These are phyloP conservation scores for Cyphomyrmex costatus DNA, from an alignment of 1,140 invertebrate genomes.

Conservation along the genomic window DNA sequence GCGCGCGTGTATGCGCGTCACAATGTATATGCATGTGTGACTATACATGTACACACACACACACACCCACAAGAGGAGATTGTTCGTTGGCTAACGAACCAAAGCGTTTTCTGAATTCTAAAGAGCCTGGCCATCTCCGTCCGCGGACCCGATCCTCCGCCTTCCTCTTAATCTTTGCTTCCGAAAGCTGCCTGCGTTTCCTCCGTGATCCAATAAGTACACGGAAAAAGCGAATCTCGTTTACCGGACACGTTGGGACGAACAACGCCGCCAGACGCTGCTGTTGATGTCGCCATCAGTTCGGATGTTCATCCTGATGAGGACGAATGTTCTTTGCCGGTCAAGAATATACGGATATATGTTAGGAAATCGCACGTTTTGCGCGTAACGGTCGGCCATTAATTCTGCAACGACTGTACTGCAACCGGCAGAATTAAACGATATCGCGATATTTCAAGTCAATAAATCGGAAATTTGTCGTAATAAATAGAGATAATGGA, in stretches of 20 bases:
- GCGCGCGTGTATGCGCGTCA: slow-evolving; percentile 34
- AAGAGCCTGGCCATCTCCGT: slow-evolving; percentile 70
- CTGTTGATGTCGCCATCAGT: slow-evolving; percentile 43
- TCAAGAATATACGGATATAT: slow-evolving; percentile 29
- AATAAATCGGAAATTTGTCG: neutral
- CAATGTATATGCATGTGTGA: neutral
- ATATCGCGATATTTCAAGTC: neutral
- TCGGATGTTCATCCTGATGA: slow-evolving; percentile 33
- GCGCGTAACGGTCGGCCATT: neutral
- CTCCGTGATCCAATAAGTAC: slow-evolving; percentile 69
- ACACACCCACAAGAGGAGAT: slow-evolving; percentile 29
- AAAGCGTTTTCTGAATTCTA: slow-evolving; percentile 78
- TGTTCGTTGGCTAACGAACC: slow-evolving; percentile 78
- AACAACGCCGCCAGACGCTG: slow-evolving; percentile 12
- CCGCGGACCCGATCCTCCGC: slow-evolving; percentile 42
- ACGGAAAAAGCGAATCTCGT: slow-evolving; percentile 65
- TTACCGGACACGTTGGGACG: slow-evolving; percentile 74
- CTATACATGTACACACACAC: neutral
- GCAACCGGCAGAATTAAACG: neutral
- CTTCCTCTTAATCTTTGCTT: slow-evolving; percentile 74
- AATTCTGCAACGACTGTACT: neutral
- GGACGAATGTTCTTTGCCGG: slow-evolving; percentile 50
- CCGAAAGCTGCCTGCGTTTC: slow-evolving; percentile 70
- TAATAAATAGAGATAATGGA: neutral
- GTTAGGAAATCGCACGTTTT: slow-evolving; percentile 37